phyloP scores from a whole-genome alignment of 2,888 invertebrate species.

The Drosophila parthenogenetica region DNA sequence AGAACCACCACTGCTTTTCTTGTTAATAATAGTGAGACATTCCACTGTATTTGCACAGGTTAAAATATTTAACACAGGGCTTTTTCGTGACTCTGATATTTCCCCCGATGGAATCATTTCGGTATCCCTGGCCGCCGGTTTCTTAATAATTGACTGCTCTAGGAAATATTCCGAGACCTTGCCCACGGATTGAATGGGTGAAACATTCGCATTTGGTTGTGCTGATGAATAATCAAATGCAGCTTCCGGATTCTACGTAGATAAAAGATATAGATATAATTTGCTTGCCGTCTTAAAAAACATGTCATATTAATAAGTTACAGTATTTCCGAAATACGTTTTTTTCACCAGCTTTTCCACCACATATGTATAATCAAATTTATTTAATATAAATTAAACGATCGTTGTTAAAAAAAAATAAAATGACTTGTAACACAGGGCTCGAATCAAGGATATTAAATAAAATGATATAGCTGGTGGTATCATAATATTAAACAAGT shows the following conservation, averaged over 20 bases:
- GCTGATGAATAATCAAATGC: slow-evolving; percentile 89
- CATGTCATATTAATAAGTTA: too few species aligned
- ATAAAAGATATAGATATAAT: slow-evolving; percentile 53
- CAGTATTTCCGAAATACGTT: too few species aligned
- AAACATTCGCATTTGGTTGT: slow-evolving; percentile 85
- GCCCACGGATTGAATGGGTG: slow-evolving; percentile 87
- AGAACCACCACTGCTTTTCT: slow-evolving; percentile 18
- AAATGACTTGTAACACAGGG: too few species aligned
- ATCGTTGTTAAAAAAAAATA: too few species aligned
- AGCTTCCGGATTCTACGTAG: slow-evolving; percentile 90
- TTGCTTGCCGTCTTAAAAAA: not conserved
- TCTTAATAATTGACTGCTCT: slow-evolving; percentile 84
- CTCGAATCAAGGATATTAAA: too few species aligned
- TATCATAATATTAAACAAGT: too few species aligned
- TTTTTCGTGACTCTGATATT: slow-evolving; percentile 37
- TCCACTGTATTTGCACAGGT: slow-evolving; percentile 39
- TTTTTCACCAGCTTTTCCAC: too few species aligned
- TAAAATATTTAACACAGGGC: slow-evolving; percentile 31
- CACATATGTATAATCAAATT: too few species aligned
- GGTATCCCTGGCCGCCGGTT: slow-evolving; percentile 42
- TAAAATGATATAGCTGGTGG: too few species aligned
- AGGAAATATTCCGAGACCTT: slow-evolving; percentile 89
- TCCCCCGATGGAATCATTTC: slow-evolving; percentile 43
- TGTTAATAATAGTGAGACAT: slow-evolving; percentile 13
- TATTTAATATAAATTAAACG: too few species aligned